phyloP scores from a whole-genome alignment of 1,140 invertebrate genomes.

The Heliconius nattereri region DNA sequence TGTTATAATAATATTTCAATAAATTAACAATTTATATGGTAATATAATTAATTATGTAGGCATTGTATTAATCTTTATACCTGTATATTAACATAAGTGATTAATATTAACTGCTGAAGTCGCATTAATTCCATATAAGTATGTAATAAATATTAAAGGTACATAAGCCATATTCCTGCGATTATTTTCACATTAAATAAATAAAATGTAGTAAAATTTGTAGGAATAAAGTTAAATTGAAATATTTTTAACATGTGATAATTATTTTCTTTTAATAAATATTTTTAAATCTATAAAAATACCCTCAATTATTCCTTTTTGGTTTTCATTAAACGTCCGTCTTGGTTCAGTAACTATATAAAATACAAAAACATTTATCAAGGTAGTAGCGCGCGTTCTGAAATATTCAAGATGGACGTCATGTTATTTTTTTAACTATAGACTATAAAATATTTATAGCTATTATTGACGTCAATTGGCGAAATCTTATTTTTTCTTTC shows the following conservation, averaged over 20 bases:
- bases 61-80: background rate
- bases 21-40: constrained; percentile 11
- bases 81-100: background rate
- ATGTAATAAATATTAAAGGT: background rate
- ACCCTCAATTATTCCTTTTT: constrained; percentile 1
- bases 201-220: too few relatives aligned
- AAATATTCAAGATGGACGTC: constrained; percentile 27
- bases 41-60: background rate
- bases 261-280: background rate
- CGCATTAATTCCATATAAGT: background rate
- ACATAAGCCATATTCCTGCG: background rate
- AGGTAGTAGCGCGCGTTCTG: constrained; percentile 41
- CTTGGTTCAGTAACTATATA: constrained; percentile 25
- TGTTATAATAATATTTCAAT: constrained; percentile 24
- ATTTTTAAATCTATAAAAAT: background rate
- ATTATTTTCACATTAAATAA: too few relatives aligned
- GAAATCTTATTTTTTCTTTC: background rate
- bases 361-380: constrained; percentile 26
- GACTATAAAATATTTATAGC: background rate
- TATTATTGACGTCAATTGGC: constrained; percentile 1
- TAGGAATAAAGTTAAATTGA: background rate
- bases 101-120: background rate
- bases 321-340: constrained; percentile 1
- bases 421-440: background rate
- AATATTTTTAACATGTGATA: background rate